A percentile compares a stretch with the other conserved stretches of the same genome.
These are phyloP conservation scores for Sapajus apella DNA, from an alignment of 2,113 vertebrate species.

Conservation along the genomic window DNA sequence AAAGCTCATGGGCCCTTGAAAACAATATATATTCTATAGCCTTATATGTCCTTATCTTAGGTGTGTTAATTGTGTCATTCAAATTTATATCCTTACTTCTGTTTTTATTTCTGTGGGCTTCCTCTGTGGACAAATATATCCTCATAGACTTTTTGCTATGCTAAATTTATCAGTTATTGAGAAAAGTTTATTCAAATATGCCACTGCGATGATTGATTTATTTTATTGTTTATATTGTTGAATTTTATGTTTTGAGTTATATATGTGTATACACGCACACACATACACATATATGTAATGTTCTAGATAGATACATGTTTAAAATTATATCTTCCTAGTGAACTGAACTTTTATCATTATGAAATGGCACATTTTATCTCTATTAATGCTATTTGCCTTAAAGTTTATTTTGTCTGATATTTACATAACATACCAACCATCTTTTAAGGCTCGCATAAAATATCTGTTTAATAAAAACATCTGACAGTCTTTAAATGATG, in stretches of 20 bases:
- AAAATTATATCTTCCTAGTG: background rate
- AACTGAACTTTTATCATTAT: background rate
- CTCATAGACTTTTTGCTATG: background rate
- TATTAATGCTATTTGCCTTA: background rate
- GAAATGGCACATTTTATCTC: background rate
- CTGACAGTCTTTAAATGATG: background rate
- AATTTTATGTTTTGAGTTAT: background rate
- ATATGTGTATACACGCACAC: background rate
- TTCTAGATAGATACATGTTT: background rate
- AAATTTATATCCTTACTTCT: background rate
- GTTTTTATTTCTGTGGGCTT: background rate
- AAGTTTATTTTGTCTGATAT: background rate
- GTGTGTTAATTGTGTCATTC: background rate
- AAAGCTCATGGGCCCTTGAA: background rate
- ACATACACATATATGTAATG: background rate
- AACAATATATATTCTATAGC: background rate
- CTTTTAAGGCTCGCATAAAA: background rate
- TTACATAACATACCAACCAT: background rate
- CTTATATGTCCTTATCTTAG: background rate
- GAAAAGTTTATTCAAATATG: background rate
- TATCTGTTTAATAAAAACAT: background rate
- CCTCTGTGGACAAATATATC: background rate
- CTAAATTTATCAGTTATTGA: background rate
- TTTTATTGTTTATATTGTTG: background rate
- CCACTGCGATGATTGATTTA: background rate